Percentiles rank a stretch among this genome's conserved stretches.
These are phyloP conservation scores for Malthinus seriepunctatus DNA, from an alignment of 2,888 invertebrate genomes.

Conservation along the genomic window DNA sequence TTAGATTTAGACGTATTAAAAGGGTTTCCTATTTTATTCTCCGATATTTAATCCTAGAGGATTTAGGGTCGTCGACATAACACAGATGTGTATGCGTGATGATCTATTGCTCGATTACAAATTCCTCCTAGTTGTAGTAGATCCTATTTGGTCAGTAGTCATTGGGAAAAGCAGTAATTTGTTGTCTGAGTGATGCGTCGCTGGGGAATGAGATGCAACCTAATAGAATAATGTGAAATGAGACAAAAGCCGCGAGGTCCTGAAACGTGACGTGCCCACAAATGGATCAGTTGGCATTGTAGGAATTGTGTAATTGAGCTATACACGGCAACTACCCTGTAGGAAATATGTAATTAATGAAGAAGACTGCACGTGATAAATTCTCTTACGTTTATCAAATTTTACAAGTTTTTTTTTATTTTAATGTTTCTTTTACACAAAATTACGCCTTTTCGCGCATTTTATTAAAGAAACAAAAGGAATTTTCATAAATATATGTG, in stretches of 20 bases:
- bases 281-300: constrained; percentile 42
- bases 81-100: constrained; percentile 27
- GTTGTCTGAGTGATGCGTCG: constrained; percentile 41
- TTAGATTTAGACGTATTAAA: too few species aligned
- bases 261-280: constrained; percentile 34
- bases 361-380: constrained; percentile 42
- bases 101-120: constrained; percentile 32
- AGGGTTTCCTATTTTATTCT: too few species aligned
- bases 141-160: constrained; percentile 11
- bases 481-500: constrained; percentile 8
- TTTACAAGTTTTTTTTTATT: too few species aligned
- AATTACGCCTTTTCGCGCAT: too few species aligned
- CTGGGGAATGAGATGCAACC: constrained; percentile 38
- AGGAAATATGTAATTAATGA: constrained; percentile 45
- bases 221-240: constrained; percentile 46
- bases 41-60: constrained; percentile 11
- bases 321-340: constrained; percentile 38
- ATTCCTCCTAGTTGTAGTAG: constrained; percentile 17
- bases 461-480: not conserved
- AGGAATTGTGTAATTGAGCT: constrained; percentile 47
- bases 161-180: constrained; percentile 34
- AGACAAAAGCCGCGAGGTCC: constrained; percentile 43
- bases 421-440: too few species aligned
- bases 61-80: constrained; percentile 24
- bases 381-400: constrained; percentile 17